Base-by-base conservation (phyloP, 2,888 invertebrate genomes). In the Andrena hattorfiana region DNA sequence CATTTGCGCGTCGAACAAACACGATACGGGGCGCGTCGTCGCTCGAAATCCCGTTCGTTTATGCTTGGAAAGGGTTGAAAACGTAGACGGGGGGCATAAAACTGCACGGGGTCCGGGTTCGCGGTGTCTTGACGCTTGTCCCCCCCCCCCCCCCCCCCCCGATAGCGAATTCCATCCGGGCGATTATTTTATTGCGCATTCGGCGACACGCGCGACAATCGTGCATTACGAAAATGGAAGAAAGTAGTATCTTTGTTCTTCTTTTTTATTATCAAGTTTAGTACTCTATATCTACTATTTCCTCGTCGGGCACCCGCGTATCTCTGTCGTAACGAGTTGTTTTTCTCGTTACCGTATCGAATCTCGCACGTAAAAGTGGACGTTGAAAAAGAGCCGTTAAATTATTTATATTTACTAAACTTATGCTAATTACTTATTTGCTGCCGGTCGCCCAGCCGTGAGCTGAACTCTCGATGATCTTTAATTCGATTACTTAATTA, bases 171-270 rank as follows among this genome's bases (percentile, higher is more conserved):
- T 7, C 6, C 35, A 26, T 60, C 70, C 66, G 8, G 2, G 6
- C 35, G 80, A 86, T 86, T 86, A 68, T 20, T 75, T 72, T 76
- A 79, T 82, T 78, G 10, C 13, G 26, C 8, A 30, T 16, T 2
- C 59, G 8, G 30, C 30, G 66, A 30, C 56, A 48, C 59, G 64
- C 73, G 26, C 20, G 67, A 77, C 70, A 70, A 80, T 75, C 66
- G 42, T 62, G 59, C 63, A 78, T 63, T 74, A 73, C 35, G 49
- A 59, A 71, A 72, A 80, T n/a, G 26, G 56, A 68, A 23, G 59
- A 67, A 62, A 54, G 30, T 35, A 49, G 67, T 62, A 54, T 75
- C 42, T 73, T 56, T 59, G 48, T 49, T 63, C 5, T 62, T 4
- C 42, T 49, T 59, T 62, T 73, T 72, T 13, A 56, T 71, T 66